Evolutionary conservation across 2,888 invertebrate genomes (phyloP).

Genomic region (Anoplius nigerrimus): DNA sequence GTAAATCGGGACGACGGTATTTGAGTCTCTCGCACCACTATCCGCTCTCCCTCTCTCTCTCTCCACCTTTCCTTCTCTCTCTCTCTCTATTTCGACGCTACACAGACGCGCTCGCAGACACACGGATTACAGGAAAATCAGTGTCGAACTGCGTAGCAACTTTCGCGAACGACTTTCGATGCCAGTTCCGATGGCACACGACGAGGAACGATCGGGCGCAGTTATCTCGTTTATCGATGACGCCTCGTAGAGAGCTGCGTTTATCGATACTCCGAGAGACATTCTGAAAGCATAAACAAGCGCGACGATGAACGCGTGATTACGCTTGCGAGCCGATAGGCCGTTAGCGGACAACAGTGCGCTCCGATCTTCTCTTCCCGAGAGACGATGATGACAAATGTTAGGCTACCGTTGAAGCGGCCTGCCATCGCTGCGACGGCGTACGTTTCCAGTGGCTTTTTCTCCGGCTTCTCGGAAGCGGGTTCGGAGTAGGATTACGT

Average conservation of each 20-base stretch:
- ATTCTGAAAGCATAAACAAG: conserved; percentile 8
- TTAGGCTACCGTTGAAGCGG: no score
- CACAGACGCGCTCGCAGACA: no score
- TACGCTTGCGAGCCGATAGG: neutral
- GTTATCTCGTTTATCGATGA: conserved; percentile 24
- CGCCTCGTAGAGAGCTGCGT: conserved; percentile 40
- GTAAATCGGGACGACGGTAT: conserved; percentile 5
- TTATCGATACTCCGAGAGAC: conserved; percentile 36
- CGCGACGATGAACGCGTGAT: conserved; percentile 13
- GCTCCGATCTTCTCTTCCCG: no score
- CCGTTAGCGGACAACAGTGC: neutral
- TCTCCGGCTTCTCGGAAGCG: no score
- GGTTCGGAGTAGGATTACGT: no score
- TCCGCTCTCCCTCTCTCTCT: neutral
- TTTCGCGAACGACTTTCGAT: no score
- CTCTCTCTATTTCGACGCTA: neutral
- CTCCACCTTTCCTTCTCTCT: neutral
- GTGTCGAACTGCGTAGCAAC: conserved; percentile 1
- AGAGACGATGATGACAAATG: no score
- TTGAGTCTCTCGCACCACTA: neutral
- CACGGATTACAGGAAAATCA: neutral
- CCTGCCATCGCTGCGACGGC: no score
- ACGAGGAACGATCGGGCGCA: neutral
- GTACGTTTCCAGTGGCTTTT: no score
- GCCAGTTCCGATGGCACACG: no score